Conservation (phyloP, 2,113 vertebrate genomes). For the Turdus rufiventris region DNA sequence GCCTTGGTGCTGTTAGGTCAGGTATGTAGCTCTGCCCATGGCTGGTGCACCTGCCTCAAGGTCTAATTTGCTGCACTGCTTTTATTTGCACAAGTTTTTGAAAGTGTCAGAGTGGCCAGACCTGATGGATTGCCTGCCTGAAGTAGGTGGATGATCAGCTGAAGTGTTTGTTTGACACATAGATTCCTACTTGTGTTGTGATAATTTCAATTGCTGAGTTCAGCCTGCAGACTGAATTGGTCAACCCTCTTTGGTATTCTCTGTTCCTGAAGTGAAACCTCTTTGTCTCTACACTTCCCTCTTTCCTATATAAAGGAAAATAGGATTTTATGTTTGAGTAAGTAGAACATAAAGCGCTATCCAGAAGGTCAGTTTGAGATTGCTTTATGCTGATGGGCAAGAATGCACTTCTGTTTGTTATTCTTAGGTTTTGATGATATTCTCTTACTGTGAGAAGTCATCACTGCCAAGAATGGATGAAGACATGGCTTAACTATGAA, state of each 20-base stretch:
- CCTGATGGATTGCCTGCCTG: background rate
- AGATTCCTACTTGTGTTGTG: background rate
- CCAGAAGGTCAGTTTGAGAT: background rate
- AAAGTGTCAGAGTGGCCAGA: background rate
- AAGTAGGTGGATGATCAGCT: background rate
- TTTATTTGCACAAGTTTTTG: background rate
- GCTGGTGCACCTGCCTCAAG: background rate
- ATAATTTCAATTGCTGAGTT: background rate
- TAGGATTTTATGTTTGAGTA: background rate
- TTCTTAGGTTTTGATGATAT: background rate
- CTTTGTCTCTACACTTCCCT: background rate
- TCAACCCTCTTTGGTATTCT: background rate
- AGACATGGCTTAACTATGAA: background rate
- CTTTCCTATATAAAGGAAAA: background rate
- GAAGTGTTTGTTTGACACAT: background rate
- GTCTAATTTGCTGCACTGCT: rapidly evolving
- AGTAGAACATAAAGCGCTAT: background rate
- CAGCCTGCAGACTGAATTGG: background rate
- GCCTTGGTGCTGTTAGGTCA: background rate
- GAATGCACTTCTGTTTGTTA: background rate
- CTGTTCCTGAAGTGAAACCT: background rate
- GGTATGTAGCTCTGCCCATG: background rate
- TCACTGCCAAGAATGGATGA: background rate
- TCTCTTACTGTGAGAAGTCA: background rate
- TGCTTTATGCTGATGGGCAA: background rate